Conservation (phyloP, 2,888 invertebrate species). For the Perithous albicinctus region DNA sequence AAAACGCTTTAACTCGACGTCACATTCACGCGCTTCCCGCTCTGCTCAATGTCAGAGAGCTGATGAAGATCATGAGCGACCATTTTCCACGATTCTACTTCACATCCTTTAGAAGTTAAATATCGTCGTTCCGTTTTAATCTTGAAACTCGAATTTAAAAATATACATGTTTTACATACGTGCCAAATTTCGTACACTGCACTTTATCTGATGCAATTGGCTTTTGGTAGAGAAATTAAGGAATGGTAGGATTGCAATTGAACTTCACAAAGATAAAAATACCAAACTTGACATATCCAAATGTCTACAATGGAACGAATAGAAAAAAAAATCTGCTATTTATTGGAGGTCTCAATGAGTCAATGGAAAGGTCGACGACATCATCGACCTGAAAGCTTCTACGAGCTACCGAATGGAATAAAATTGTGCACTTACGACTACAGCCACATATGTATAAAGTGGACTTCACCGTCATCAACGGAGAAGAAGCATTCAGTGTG, state of each 20-base stretch:
- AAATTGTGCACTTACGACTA: conserved; percentile 13
- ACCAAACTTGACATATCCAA: too few relatives aligned
- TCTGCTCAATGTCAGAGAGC: conserved; percentile 13
- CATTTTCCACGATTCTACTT: neutral
- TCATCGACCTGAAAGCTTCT: neutral
- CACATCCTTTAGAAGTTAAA: neutral
- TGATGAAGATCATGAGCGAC: neutral
- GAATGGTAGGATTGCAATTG: too few relatives aligned
- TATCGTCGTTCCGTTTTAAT: neutral
- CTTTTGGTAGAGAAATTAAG: too few relatives aligned
- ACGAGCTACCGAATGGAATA: conserved; percentile 19
- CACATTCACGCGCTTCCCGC: neutral
- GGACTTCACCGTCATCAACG: conserved; percentile 7
- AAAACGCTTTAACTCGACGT: conserved; percentile 6
- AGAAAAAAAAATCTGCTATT: neutral
- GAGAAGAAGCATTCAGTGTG: conserved; percentile 32
- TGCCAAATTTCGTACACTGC: too few relatives aligned
- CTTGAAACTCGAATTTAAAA: neutral
- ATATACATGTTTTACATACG: too few relatives aligned
- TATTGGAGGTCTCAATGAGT: conserved; percentile 7
- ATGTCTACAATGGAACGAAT: neutral
- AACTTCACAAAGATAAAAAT: too few relatives aligned
- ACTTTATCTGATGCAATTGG: too few relatives aligned
- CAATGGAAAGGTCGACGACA: conserved; percentile 1
- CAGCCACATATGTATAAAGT: neutral